Conservation (phyloP, 2,888 invertebrate genomes). For the Phengaris arion region DNA sequence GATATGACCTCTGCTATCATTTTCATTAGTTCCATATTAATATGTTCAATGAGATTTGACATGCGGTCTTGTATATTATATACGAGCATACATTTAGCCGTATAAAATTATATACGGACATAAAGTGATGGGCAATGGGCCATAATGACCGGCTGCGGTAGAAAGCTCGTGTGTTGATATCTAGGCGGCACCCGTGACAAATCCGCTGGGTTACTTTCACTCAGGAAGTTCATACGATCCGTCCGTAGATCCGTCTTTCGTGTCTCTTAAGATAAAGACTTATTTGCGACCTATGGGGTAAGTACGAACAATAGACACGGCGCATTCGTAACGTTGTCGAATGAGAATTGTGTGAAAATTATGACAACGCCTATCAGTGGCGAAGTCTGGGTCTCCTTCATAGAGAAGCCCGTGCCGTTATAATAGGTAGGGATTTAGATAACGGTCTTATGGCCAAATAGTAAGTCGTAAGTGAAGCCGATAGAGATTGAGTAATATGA, state of each 20-base stretch:
- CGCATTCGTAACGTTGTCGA: too few species aligned
- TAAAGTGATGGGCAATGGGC: constrained; percentile 45
- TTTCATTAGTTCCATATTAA: too few species aligned
- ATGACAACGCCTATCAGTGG: too few species aligned
- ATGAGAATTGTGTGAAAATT: too few species aligned
- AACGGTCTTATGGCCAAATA: too few species aligned
- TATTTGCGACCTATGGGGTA: neutral
- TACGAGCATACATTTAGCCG: neutral
- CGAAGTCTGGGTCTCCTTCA: too few species aligned
- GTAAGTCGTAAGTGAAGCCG: too few species aligned
- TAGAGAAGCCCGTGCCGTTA: too few species aligned
- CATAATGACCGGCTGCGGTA: constrained; percentile 41
- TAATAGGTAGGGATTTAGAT: too few species aligned
- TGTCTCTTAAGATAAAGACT: neutral
- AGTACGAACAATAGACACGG: too few species aligned
- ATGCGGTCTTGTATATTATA: constrained; percentile 13
- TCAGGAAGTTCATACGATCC: neutral
- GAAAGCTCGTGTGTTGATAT: constrained; percentile 10
- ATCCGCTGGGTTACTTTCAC: constrained; percentile 17
- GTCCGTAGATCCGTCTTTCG: neutral
- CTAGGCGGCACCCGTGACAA: constrained; percentile 7
- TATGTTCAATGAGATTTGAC: constrained; percentile 30
- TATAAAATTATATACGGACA: constrained; percentile 43
- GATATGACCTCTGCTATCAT: too few species aligned
- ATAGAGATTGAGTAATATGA: too few species aligned